These are phyloP conservation scores for Sebastes goodei DNA, from an alignment of 2,797 vertebrate species.

Conservation along the genomic window DNA sequence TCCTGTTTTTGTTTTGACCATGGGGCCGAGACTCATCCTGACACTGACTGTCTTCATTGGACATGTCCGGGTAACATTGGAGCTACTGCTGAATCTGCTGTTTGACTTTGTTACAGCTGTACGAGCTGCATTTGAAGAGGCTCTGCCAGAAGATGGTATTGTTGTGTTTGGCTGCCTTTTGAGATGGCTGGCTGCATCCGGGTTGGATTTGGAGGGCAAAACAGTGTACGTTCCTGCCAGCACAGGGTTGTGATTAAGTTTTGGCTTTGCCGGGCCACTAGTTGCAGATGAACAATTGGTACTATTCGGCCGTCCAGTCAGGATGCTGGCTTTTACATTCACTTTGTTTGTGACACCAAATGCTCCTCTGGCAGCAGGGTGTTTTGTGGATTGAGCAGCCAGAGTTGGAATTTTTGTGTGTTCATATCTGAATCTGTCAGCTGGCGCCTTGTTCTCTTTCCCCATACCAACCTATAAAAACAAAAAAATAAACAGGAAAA, in stretches of 20 bases:
- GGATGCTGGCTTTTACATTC: background rate
- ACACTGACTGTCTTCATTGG: background rate
- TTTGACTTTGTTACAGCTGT: background rate
- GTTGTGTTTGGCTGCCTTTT: conserved; percentile 3
- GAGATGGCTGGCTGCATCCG: background rate
- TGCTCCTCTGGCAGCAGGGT: background rate
- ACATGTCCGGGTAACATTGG: background rate
- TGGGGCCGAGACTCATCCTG: conserved; percentile 53
- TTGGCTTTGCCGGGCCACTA: background rate
- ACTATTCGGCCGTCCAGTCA: background rate
- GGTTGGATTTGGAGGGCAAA: conserved; percentile 1
- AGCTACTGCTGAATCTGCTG: background rate
- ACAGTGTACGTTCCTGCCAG: background rate
- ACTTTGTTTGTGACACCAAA: background rate
- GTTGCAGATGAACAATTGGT: background rate
- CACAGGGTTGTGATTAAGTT: background rate
- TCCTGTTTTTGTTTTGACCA: conserved; percentile 70
- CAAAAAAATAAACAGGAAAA: background rate
- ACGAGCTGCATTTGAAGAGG: background rate
- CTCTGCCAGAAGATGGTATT: background rate
- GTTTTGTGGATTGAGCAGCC: background rate
- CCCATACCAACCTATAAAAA: conserved; percentile 47
- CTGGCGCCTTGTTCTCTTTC: conserved; percentile 75
- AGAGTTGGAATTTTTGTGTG: background rate
- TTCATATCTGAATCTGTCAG: background rate